A percentile compares a stretch with the other conserved stretches of the same genome.
phyloP scores from a whole-genome alignment of 2,888 invertebrate species.

The Lithosia quadra region DNA sequence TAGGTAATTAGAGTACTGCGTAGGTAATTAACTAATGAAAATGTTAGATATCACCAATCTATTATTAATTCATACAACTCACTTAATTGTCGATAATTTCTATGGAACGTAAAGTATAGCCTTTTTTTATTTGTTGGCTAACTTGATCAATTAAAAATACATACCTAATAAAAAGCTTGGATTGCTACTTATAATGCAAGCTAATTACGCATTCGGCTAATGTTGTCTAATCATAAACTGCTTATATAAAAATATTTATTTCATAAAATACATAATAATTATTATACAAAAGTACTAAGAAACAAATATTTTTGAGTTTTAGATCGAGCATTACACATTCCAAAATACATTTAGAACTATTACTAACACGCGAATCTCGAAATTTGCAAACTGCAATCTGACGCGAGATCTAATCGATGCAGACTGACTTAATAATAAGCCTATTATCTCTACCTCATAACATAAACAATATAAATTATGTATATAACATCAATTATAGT shows the following conservation, averaged over 20 bases:
- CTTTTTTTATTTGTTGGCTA: too few relatives aligned
- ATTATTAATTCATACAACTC: too few relatives aligned
- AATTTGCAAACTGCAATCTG: slow-evolving; percentile 23
- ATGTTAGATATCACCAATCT: too few relatives aligned
- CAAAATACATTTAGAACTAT: background rate
- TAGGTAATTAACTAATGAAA: too few relatives aligned
- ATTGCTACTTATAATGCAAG: too few relatives aligned
- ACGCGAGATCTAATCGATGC: slow-evolving; percentile 42
- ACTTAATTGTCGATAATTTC: too few relatives aligned
- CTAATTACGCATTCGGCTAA: background rate
- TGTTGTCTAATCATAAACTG: background rate
- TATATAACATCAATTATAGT: slow-evolving; percentile 34
- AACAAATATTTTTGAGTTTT: slow-evolving; percentile 9
- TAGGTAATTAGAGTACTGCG: background rate
- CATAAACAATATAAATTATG: slow-evolving; percentile 11
- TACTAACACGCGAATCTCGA: background rate
- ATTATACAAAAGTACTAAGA: background rate
- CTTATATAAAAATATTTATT: too few relatives aligned
- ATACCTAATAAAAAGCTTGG: background rate
- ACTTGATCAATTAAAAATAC: too few relatives aligned
- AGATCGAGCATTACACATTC: background rate
- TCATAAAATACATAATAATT: too few relatives aligned
- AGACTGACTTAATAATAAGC: slow-evolving; percentile 12
- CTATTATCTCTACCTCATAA: slow-evolving; percentile 1
- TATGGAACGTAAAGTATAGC: too few relatives aligned